Evolutionary conservation across 2,888 invertebrate genomes (phyloP).

Genomic region (Peribatodes rhomboidaria): DNA sequence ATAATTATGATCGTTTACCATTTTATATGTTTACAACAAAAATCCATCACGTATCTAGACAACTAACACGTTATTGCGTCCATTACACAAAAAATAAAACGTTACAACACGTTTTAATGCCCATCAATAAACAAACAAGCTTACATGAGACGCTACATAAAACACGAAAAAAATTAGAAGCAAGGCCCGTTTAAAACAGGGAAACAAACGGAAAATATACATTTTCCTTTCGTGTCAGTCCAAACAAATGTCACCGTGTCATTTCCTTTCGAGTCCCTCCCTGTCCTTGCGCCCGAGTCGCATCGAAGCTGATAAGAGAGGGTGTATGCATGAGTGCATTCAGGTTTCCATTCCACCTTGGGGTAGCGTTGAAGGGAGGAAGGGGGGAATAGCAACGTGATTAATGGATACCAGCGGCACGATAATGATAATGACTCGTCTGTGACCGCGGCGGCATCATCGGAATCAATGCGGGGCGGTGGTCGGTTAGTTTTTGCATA

Average conservation of each 20-base stretch:
- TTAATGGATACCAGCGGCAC: conserved; percentile 80
- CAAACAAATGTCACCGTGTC: conserved; percentile 60
- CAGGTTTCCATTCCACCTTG: conserved; percentile 70
- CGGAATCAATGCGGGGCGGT: conserved; percentile 73
- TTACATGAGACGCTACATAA: background rate
- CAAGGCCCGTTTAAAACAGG: conserved; percentile 2
- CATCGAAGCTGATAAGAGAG: conserved; percentile 83
- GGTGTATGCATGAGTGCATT: conserved; percentile 84
- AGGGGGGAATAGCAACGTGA: conserved; percentile 78
- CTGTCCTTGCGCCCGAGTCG: conserved; percentile 72
- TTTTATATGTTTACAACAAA: too few relatives aligned
- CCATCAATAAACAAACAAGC: too few relatives aligned
- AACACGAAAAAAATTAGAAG: background rate
- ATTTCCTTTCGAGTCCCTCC: conserved; percentile 70
- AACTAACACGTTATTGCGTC: too few relatives aligned
- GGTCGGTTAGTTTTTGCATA: conserved; percentile 71
- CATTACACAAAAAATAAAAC: too few relatives aligned
- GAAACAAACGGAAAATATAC: conserved; percentile 13
- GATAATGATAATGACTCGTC: conserved; percentile 84
- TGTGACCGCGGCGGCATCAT: conserved; percentile 76
- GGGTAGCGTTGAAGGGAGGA: conserved; percentile 56
- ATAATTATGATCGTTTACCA: too few relatives aligned
- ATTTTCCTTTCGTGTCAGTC: conserved; percentile 13
- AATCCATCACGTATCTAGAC: too few relatives aligned
- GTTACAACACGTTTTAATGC: too few relatives aligned